Percentiles rank a stretch among this genome's conserved stretches.
Evolutionary conservation across 2,113 vertebrate species (phyloP).

Genomic region (Orcinus orca): DNA sequence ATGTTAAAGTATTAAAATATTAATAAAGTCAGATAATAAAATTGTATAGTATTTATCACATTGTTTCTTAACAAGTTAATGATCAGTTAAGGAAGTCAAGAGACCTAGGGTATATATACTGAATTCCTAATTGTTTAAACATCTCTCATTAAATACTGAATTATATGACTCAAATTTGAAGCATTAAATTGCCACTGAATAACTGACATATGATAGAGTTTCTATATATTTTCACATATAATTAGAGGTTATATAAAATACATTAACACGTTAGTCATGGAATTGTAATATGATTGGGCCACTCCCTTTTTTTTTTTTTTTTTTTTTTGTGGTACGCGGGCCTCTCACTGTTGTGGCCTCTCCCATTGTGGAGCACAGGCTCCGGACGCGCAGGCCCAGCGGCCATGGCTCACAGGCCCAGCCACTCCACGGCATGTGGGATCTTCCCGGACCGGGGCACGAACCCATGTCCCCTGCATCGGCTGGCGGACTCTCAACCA

Average conservation of each 20-base stretch:
- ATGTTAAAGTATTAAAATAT: background rate
- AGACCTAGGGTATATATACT: background rate
- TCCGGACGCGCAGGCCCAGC: too few species aligned
- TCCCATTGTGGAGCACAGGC: too few species aligned
- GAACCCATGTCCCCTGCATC: too few species aligned
- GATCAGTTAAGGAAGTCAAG: background rate
- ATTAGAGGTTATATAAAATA: background rate
- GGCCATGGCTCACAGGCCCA: too few species aligned
- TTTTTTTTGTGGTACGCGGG: too few species aligned
- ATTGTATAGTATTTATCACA: background rate
- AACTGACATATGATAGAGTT: background rate
- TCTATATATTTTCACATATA: background rate
- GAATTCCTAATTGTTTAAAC: background rate
- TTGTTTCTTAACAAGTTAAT: background rate
- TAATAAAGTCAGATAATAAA: background rate
- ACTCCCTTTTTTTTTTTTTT: background rate
- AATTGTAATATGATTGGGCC: background rate
- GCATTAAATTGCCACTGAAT: background rate
- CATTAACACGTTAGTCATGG: background rate
- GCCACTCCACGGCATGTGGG: too few species aligned
- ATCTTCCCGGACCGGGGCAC: too few species aligned
- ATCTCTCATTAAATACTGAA: background rate
- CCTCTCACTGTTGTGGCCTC: too few species aligned
- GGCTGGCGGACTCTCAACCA: too few species aligned
- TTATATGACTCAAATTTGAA: background rate